Percentiles rank a stretch among this genome's conserved stretches.
Conservation (phyloP, 1,140 invertebrate species). For the Ridgeia piscesae region DNA sequence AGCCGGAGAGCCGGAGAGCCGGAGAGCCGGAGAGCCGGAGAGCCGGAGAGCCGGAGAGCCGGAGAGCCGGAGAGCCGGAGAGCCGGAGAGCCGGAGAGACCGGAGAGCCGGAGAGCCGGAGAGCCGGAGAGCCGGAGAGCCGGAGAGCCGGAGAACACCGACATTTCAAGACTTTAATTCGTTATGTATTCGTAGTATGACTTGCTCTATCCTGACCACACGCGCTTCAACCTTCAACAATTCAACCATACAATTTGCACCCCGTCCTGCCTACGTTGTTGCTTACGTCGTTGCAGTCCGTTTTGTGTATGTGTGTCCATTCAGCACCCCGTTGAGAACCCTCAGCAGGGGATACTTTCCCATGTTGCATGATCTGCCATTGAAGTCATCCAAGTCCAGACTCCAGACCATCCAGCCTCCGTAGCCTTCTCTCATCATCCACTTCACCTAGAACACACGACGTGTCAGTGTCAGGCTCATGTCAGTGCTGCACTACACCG, state of each 20-base stretch:
- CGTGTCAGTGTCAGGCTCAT: not conserved
- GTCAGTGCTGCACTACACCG: not conserved
- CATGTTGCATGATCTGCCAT: conserved; percentile 27
- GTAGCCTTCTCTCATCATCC: conserved; percentile 85
- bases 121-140: too few relatives aligned
- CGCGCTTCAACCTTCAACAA: not conserved
- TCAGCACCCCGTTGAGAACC: not conserved
- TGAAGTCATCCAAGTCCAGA: conserved; percentile 75
- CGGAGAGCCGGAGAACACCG: not conserved
- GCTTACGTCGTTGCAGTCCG: not conserved
- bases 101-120: too few relatives aligned
- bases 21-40: too few relatives aligned
- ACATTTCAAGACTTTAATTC: not conserved
- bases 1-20: too few relatives aligned
- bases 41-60: too few relatives aligned
- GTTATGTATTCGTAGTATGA: not conserved
- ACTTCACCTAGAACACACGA: conserved; percentile 72
- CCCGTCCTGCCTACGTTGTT: not conserved
- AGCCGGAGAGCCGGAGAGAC: too few relatives aligned
- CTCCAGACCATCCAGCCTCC: conserved; percentile 97
- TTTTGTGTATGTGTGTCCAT: not conserved
- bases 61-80: too few relatives aligned
- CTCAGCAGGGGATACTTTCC: conserved; percentile 31
- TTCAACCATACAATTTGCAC: not conserved
- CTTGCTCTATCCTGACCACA: not conserved